Conservation (phyloP, 2,888 invertebrate genomes). For the Lasioglossum morio region DNA sequence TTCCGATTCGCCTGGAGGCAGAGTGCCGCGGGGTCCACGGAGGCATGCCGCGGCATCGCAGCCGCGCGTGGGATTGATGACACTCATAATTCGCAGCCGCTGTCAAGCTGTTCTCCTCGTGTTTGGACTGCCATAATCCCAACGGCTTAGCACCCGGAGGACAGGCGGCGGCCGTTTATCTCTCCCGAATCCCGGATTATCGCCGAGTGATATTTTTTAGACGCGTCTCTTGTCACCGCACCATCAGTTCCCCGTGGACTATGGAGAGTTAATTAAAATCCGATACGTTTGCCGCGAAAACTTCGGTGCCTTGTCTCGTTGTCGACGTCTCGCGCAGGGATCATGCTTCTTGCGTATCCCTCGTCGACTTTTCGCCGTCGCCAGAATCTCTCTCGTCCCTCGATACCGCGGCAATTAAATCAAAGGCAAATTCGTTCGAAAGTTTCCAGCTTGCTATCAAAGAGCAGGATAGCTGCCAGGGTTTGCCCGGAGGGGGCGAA, state of each 20-base stretch:
- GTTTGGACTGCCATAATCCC: slow-evolving; percentile 77
- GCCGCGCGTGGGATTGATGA: slow-evolving; percentile 75
- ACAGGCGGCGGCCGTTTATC: slow-evolving; percentile 41
- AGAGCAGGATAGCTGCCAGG: slow-evolving; percentile 6
- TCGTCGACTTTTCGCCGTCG: slow-evolving; percentile 25
- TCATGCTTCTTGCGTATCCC: not conserved
- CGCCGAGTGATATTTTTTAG: slow-evolving; percentile 33
- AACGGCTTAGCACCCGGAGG: slow-evolving; percentile 73
- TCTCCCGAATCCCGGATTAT: slow-evolving; percentile 39
- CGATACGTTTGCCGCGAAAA: slow-evolving; percentile 17
- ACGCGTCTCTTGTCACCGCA: not conserved
- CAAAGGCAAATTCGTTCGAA: slow-evolving; percentile 46
- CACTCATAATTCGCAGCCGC: slow-evolving; percentile 76
- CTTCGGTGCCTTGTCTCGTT: not conserved
- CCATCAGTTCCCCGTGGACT: not conserved
- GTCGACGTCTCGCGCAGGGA: not conserved
- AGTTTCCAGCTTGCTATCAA: slow-evolving; percentile 41
- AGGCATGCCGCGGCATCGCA: not conserved
- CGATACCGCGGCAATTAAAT: slow-evolving; percentile 45
- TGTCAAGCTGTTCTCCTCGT: slow-evolving; percentile 66
- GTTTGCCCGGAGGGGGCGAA: not conserved
- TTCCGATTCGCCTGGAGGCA: slow-evolving; percentile 45
- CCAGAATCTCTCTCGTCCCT: slow-evolving; percentile 32
- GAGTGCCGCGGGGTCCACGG: not conserved
- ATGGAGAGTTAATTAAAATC: slow-evolving; percentile 31